Conservation (phyloP, 2,797 vertebrate genomes). For the Alouatta caraya region DNA sequence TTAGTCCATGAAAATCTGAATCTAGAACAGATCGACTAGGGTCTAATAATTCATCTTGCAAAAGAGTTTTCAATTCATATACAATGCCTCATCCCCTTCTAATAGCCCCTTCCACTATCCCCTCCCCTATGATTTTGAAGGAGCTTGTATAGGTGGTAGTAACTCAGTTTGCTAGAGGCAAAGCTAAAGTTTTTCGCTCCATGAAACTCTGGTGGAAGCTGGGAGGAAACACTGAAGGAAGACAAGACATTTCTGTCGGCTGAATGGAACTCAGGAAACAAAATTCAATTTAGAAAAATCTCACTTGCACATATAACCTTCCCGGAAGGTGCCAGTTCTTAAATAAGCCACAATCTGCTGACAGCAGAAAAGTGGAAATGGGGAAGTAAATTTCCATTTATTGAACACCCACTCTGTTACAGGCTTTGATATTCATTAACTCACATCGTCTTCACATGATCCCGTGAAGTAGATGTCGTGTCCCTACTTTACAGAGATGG, state of each 20-base stretch:
- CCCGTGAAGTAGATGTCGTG: not conserved
- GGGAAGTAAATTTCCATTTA: not conserved
- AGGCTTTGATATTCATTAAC: not conserved
- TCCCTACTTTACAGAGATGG: not conserved
- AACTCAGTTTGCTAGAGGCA: not conserved
- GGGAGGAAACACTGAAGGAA: slow-evolving; percentile 6
- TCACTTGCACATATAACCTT: slow-evolving; percentile 33
- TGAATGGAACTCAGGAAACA: slow-evolving; percentile 34
- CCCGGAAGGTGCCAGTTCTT: slow-evolving; percentile 22
- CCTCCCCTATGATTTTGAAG: not conserved
- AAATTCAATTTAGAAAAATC: slow-evolving; percentile 20
- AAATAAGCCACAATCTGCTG: slow-evolving; percentile 39
- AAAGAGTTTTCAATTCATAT: not conserved
- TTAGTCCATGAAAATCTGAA: not conserved
- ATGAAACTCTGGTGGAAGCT: slow-evolving; percentile 17
- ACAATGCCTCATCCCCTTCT: not conserved
- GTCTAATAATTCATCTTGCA: slow-evolving; percentile 27
- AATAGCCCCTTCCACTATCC: not conserved
- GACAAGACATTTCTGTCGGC: slow-evolving; percentile 12
- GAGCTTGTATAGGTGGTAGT: not conserved
- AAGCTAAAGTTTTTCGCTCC: not conserved
- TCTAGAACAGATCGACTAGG: not conserved
- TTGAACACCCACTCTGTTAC: slow-evolving; percentile 7
- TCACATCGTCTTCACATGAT: slow-evolving; percentile 2
- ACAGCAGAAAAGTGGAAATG: slow-evolving; percentile 30